Percentiles rank a stretch among this genome's conserved stretches.
These are phyloP conservation scores for Ornithoptera priamus DNA, from an alignment of 2,888 invertebrate species.

Conservation along the genomic window DNA sequence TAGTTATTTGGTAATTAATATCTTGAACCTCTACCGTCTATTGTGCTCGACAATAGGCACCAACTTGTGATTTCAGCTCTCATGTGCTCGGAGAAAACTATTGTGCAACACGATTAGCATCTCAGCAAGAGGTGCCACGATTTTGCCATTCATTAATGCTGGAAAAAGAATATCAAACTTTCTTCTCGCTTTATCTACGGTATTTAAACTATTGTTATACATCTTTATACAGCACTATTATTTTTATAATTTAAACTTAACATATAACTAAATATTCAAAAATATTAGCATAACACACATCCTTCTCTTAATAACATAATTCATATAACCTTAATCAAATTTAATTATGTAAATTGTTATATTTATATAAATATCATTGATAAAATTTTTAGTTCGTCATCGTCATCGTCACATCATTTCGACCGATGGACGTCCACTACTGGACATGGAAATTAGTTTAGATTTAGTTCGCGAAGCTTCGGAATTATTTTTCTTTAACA, in stretches of 20 bases:
- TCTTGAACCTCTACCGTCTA: slow-evolving; percentile 48
- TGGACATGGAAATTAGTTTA: no score
- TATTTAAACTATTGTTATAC: background rate
- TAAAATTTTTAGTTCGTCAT: background rate
- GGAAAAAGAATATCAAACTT: background rate
- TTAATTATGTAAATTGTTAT: background rate
- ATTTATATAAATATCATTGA: background rate
- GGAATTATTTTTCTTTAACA: background rate
- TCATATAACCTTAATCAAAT: background rate
- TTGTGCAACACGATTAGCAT: slow-evolving; percentile 50
- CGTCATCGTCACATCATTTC: background rate
- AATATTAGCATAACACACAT: background rate
- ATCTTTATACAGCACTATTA: background rate
- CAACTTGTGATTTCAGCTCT: slow-evolving; percentile 39
- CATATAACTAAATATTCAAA: background rate
- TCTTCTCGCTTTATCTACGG: background rate
- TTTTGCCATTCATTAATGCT: slow-evolving; percentile 31
- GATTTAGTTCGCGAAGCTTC: no score
- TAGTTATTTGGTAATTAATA: slow-evolving; percentile 53
- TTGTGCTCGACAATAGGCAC: slow-evolving; percentile 30
- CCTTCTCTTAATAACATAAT: background rate
- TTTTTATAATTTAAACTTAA: background rate
- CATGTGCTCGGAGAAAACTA: slow-evolving; percentile 54
- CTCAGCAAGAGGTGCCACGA: slow-evolving; percentile 31
- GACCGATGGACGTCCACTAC: no score